Conservation (phyloP, 2,888 invertebrate species). For the Metacarcinus magister region DNA sequence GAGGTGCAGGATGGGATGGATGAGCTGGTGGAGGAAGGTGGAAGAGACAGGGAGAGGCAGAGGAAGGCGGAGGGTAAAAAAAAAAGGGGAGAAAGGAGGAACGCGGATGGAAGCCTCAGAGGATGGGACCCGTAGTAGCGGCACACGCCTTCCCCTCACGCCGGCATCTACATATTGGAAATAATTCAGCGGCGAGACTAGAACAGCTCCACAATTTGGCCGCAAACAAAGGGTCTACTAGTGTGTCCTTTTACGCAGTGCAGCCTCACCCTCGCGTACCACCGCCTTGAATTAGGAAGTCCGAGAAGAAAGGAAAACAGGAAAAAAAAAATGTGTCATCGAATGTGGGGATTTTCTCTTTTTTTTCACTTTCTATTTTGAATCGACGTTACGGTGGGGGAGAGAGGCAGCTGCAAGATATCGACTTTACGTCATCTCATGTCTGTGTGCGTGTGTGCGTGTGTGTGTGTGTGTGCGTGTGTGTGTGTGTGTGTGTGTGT, state of each 20-base stretch:
- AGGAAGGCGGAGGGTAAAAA: too few species aligned
- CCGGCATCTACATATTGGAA: conserved; percentile 36
- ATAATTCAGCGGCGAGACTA: background rate
- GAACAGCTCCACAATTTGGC: background rate
- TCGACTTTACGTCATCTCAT: conserved; percentile 15
- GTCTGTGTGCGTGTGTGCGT: background rate
- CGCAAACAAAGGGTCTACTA: background rate
- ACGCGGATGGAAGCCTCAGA: background rate
- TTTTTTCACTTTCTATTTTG: background rate
- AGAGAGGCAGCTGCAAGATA: background rate
- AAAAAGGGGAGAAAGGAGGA: too few species aligned
- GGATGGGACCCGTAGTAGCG: background rate
- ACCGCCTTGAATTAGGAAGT: background rate
- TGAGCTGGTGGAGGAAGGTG: background rate
- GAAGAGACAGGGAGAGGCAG: background rate
- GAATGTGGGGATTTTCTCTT: background rate
- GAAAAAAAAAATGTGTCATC: background rate
- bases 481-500: too few species aligned
- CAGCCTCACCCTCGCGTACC: background rate
- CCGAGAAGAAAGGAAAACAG: background rate
- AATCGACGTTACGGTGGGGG: background rate
- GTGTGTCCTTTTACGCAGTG: background rate
- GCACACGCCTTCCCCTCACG: background rate
- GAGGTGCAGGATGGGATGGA: background rate
- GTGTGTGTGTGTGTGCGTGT: background rate